Evolutionary conservation across 2,113 vertebrate genomes (phyloP), one percentile per base, ranked within the genome.

Genomic region (Dasyornis broadbenti): DNA sequence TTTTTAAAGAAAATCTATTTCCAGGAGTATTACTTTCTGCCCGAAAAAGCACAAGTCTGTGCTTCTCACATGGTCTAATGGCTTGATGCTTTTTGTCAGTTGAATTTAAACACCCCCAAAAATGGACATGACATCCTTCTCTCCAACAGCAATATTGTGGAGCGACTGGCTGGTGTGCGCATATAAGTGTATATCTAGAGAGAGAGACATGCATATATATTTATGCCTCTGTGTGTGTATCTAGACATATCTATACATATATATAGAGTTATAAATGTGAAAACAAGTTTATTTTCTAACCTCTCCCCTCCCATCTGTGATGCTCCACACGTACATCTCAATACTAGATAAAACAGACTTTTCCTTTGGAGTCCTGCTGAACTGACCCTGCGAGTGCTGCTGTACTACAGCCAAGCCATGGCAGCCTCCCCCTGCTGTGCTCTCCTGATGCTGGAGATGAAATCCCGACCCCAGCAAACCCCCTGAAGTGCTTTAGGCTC

Each of bases 391-490:
- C n/a, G n/a, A n/a, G 39, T 0, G 19, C 27, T 2, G 2, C 66
- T 56, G 75, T 5, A 8, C 6, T 3, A 0, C 31, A 75, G 73
- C 33, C 2, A 0, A 47, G 30, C 45, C 0, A 0, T 6, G 44
- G 27, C 5, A 15, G 28, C 3, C 28, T 14, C n/a, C 21, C 40
- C 12, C 56, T 1, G 6, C 70, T 14, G 15, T 4, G 5, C 17
- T 65, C 11, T 11, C 7, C 22, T 13, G 61, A 11, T 0, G 31
- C 59, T 42, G 19, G 21, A 53, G 64, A 66, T 30, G 24, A 92
- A 94, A 75, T 50, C 54, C 69, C 39, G 37, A 12, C 47, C 31
- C 31, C 56, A 59, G 86, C n/a, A 80, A 78, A 23, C 27, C 4
- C 35, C n/a, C 18, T 0, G 0, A 7, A 19, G 65, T 1, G 1